Base-by-base conservation (phyloP, 2,797 vertebrate species). In the Sandelia bainsii region DNA sequence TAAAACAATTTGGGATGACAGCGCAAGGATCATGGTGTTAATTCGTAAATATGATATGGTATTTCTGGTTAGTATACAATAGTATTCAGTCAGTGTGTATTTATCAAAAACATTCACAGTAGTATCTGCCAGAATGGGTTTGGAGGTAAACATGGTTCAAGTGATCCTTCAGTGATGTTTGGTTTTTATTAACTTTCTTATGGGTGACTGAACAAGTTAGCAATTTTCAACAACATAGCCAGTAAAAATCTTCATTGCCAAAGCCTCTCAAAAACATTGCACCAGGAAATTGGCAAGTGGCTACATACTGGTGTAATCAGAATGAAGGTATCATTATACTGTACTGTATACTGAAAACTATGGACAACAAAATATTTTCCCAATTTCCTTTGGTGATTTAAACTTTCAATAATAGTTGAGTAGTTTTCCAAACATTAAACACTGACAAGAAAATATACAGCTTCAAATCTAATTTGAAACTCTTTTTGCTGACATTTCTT, bases 181-280 rank as follows among this genome's bases (percentile, higher is more conserved):
- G 52, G 32, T 60, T 69, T n/a, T 65, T 62, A 69, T 64, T 59
- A 20, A 12, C 59, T 45, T 75, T 39, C 32, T 23, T 34, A 25
- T 45, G n/a, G 17, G 20, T 32, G 42, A 52, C 62, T 63, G 34
- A 64, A 49, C 49, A 52, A 53, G 23, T 20, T 1, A 54, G 27
- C 20, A 20, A 32, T 27, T 56, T 58, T 67, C 39, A 83, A 59
- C 23, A 61, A 57, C 23, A 61, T 52, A n/a, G 23, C 4, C 49
- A 67, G 14, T 67, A 62, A 60, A 76, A 72, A 60, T 48, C 13
- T 37, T 77, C 39, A 69, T 81, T 69, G 49, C 5, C 23, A 63
- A 46, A 46, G 65, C 17, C 16, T 74, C 46, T 72, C 27, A n/a
- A 37, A 54, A 40, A 71, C 23, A 56, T 73, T 70, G 23, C 53